These are phyloP conservation scores for Manis crassicaudata DNA, from an alignment of 2,797 vertebrate species.

Conservation along the genomic window DNA sequence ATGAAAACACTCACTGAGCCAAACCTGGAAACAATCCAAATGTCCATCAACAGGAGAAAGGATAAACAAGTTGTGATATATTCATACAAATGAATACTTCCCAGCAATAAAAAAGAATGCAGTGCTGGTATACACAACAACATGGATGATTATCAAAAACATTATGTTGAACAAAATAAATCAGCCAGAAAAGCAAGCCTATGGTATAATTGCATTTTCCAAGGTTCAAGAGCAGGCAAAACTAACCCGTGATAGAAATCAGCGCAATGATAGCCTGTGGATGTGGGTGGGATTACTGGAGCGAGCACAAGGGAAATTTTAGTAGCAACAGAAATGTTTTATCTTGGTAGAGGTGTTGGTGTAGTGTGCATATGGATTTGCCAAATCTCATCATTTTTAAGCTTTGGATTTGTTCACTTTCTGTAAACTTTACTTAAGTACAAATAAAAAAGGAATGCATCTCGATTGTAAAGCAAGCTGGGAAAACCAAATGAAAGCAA, in stretches of 20 bases:
- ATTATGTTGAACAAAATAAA: background rate
- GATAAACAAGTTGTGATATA: background rate
- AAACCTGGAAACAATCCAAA: constrained; percentile 36
- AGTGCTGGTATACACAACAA: background rate
- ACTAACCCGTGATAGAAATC: background rate
- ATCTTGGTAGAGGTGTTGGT: background rate
- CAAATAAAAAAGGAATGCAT: background rate
- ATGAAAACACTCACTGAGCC: background rate
- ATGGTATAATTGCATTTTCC: too few species aligned
- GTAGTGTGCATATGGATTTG: background rate
- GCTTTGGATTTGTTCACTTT: background rate
- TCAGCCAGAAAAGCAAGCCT: background rate
- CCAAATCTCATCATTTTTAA: background rate
- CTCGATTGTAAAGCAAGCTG: background rate
- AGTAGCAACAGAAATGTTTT: background rate
- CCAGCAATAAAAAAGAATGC: background rate
- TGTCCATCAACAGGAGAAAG: background rate
- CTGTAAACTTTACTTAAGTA: constrained; percentile 9
- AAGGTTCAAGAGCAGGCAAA: background rate
- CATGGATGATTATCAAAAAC: background rate
- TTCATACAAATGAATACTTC: background rate
- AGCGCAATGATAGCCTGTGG: background rate
- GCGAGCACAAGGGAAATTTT: background rate
- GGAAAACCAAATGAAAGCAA: constrained; percentile 16
- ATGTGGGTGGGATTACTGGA: background rate